phyloP scores from a whole-genome alignment of 2,888 invertebrate species.

The Cyrtodaria siliqua region DNA sequence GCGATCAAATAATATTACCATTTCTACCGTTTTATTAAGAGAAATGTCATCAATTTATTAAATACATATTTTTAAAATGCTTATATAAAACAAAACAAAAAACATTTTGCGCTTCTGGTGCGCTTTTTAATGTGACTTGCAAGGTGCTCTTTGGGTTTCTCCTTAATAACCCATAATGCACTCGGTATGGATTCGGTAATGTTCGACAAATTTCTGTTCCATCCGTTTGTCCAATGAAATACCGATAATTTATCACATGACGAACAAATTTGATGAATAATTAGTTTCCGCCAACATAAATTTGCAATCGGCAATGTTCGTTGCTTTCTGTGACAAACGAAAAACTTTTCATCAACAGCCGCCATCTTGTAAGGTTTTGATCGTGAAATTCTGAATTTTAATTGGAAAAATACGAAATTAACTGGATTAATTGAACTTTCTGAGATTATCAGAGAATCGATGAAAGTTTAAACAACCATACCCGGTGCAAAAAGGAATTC shows the following conservation, averaged over 20 bases:
- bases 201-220: constrained; percentile 1
- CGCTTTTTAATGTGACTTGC: constrained; percentile 24
- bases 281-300: constrained; percentile 77
- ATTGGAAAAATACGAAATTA: constrained; percentile 60
- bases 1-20: no score
- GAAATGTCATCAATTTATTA: no score
- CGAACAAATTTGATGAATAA: constrained; percentile 77
- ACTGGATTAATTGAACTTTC: constrained; percentile 28
- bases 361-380: constrained; percentile 96
- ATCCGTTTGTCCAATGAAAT: background rate
- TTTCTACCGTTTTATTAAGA: no score
- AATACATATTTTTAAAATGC: no score
- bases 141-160: constrained; percentile 25
- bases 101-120: background rate
- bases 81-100: no score
- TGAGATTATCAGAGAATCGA: constrained; percentile 30
- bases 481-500: constrained; percentile 32
- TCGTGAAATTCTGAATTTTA: constrained; percentile 91
- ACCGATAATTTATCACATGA: constrained; percentile 70
- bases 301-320: constrained; percentile 83
- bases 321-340: constrained; percentile 95
- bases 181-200: constrained; percentile 13
- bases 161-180: constrained; percentile 42
- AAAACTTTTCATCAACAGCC: constrained; percentile 98
- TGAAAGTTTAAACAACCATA: constrained; percentile 52